phyloP scores from a whole-genome alignment of 2,113 vertebrate genomes.

The Progne subis region DNA sequence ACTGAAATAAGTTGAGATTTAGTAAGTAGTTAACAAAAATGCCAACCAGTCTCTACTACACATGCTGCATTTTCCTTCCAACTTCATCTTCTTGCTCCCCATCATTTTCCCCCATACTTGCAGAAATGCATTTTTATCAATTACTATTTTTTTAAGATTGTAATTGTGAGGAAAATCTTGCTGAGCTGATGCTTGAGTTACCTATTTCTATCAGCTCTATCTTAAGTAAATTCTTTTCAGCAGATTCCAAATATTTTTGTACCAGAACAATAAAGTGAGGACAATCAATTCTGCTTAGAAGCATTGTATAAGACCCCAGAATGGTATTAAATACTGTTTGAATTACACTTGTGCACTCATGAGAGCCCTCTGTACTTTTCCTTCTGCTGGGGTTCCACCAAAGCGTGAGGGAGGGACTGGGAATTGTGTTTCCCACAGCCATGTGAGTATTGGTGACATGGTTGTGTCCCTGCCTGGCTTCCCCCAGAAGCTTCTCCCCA shows the following conservation, averaged over 20 bases:
- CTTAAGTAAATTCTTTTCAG: neutral
- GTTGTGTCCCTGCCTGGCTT: neutral
- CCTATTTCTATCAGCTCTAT: neutral
- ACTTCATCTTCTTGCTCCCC: neutral
- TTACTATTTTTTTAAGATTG: neutral
- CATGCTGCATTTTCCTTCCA: neutral
- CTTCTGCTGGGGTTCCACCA: neutral
- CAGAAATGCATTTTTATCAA: neutral
- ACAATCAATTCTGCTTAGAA: neutral
- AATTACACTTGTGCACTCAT: neutral
- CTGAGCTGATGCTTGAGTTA: neutral
- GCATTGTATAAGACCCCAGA: neutral
- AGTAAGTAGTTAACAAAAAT: neutral
- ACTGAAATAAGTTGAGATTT: neutral
- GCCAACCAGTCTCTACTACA: neutral
- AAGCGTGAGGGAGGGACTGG: neutral
- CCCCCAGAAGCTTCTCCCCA: neutral
- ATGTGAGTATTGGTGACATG: accelerated
- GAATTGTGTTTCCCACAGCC: too few species aligned
- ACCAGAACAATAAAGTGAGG: neutral
- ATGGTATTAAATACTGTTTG: neutral
- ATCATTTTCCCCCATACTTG: neutral
- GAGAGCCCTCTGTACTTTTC: neutral
- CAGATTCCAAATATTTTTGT: neutral
- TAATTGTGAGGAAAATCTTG: neutral